These are phyloP conservation scores for Exephanes ischioxanthus DNA, from an alignment of 2,888 invertebrate species.

Conservation along the genomic window DNA sequence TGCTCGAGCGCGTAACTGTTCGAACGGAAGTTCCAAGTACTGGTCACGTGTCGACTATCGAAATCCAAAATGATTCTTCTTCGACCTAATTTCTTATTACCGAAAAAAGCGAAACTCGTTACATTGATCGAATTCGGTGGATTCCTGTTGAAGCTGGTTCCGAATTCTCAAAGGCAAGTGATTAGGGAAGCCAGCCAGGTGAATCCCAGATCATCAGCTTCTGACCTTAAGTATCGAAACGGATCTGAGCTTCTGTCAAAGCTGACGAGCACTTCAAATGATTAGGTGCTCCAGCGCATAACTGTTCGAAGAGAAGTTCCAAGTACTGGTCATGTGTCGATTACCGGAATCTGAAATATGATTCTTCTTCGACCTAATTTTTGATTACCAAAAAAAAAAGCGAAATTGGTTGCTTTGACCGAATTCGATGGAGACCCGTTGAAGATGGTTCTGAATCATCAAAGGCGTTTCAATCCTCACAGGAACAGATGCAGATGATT, in stretches of 20 bases:
- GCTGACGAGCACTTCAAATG: not conserved
- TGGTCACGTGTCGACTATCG: too few species aligned
- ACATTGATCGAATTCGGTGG: too few species aligned
- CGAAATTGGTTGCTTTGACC: too few species aligned
- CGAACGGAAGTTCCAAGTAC: too few species aligned
- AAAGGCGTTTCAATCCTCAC: not conserved
- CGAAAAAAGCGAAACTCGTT: not conserved
- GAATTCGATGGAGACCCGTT: not conserved
- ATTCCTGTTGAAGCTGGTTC: not conserved
- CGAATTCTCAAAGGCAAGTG: not conserved
- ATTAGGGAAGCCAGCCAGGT: not conserved
- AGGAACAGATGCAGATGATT: too few species aligned
- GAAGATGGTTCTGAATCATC: not conserved
- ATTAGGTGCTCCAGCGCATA: not conserved
- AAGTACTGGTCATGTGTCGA: not conserved
- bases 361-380: not conserved
- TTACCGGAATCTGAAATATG: not conserved
- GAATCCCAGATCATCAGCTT: not conserved
- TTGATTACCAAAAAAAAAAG: not conserved
- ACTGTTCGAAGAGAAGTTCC: not conserved
- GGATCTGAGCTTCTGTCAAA: not conserved
- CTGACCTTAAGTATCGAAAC: not conserved
- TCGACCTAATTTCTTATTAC: too few species aligned
- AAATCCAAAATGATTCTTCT: too few species aligned
- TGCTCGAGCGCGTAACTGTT: not conserved